phyloP scores from a whole-genome alignment of 1,140 invertebrate species.

The Cotesia vestalis region DNA sequence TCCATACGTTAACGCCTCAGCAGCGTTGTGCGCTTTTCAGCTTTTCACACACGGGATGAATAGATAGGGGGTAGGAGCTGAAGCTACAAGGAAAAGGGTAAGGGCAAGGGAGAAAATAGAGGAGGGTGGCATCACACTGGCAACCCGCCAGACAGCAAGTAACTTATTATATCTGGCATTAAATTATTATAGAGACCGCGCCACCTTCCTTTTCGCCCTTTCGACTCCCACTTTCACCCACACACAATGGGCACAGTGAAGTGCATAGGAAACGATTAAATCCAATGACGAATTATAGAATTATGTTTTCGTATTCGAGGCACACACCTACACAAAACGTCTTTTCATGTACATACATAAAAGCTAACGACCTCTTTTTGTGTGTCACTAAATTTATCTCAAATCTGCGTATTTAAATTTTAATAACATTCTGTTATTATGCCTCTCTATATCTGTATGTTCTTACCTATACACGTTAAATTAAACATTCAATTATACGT shows the following conservation, averaged over 20 bases:
- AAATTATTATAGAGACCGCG: constrained; percentile 63
- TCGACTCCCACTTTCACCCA: no score
- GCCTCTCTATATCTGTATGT: no score
- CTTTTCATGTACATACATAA: no score
- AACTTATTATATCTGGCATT: constrained; percentile 67
- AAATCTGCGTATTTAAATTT: no score
- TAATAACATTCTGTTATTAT: no score
- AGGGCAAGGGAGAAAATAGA: no score
- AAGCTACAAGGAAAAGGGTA: no score
- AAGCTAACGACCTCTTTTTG: no score
- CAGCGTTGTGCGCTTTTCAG: constrained; percentile 53
- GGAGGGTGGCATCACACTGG: constrained; percentile 48
- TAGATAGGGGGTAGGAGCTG: constrained; percentile 41
- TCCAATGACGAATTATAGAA: constrained; percentile 55
- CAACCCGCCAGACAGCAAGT: constrained; percentile 63
- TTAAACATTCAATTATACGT: no score
- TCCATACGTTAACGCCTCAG: constrained; percentile 61
- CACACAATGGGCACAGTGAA: constrained; percentile 60
- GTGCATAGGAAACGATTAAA: constrained; percentile 66
- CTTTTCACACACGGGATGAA: constrained; percentile 61
- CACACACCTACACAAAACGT: no score
- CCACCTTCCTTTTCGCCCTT: constrained; percentile 3
- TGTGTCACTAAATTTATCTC: no score
- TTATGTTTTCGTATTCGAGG: constrained; percentile 13
- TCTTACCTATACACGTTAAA: no score